Evolutionary conservation across 2,113 vertebrate species (phyloP), one percentile per base, ranked within the genome.

Genomic region (Sinocyclocheilus rhinocerous): DNA sequence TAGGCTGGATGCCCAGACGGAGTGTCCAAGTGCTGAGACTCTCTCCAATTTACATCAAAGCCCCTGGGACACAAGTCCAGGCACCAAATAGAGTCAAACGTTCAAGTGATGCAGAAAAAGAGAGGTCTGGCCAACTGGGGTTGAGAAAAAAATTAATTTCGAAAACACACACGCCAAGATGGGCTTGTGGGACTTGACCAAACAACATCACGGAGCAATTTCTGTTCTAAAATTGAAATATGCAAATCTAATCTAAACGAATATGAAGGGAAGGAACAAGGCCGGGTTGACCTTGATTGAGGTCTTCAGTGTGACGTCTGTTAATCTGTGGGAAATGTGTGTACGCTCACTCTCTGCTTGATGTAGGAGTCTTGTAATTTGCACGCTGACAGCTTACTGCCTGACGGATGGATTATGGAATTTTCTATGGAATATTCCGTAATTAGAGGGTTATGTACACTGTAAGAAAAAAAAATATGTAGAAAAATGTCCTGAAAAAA

Each of bases 1-100:
- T 86, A 83, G 73, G 79, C 84, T 72, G 73, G 29, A 82, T 26
- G 84, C 78, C 84, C 42, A 82, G 78, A 11, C 63, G 11, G 57
- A 77, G 57, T 48, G 63, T 76, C 76, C 18, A 45, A 82, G 81
- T 63, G 84, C 57, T 42, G 33, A 52, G 57, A 48, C 61, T 69
- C 13, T 16, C 67, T 81, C 24, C 81, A 77, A 63, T 79, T 86
- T 73, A 86, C 84, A 88, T 89, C 85, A 88, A 87, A 87, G 65
- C 81, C 24, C 81, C 48, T 10, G 72, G 72, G 61, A 86, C 82
- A 82, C 70, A 42, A 63, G 77, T 50, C 61, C 59, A 70, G 29
- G n/a, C 48, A 83, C 63, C 57, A 87, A 83, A 88, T 85, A n/a
- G 81, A 82, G 52, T 48, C 76, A 75, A 76, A 88, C n/a, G 48